Conservation (phyloP, 2,113 vertebrate genomes). For the Mormyrus iriodes region DNA sequence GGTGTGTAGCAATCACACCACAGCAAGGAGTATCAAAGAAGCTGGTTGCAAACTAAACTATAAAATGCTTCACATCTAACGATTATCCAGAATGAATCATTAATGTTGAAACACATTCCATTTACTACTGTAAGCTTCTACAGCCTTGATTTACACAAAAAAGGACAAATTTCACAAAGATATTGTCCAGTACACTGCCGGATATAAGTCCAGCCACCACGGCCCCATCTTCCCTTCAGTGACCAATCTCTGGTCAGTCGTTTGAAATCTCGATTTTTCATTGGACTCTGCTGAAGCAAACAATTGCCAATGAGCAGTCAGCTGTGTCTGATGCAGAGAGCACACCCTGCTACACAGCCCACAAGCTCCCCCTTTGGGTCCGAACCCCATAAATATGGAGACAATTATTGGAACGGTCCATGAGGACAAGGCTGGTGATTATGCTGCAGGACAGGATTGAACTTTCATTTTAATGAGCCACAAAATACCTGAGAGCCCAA, state of each 20-base stretch:
- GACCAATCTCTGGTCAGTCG: neutral
- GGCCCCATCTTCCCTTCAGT: neutral
- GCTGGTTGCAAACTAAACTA: neutral
- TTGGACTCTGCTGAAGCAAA: neutral
- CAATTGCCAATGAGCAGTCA: neutral
- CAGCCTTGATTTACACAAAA: neutral
- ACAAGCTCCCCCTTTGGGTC: neutral
- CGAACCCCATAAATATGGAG: constrained; percentile 1
- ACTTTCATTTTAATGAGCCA: neutral
- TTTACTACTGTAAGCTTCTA: neutral
- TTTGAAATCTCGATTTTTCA: neutral
- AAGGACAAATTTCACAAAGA: neutral
- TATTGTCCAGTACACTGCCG: neutral
- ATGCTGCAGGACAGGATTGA: neutral
- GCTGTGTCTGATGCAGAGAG: neutral
- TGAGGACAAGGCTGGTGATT: constrained; percentile 9
- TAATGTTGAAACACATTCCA: neutral
- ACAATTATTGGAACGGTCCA: neutral
- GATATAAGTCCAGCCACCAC: neutral
- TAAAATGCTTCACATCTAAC: neutral
- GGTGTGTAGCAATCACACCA: neutral
- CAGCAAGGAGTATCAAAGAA: neutral
- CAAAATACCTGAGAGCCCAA: neutral
- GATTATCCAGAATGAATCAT: neutral
- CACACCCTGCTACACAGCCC: too few species aligned